Evolutionary conservation across 2,113 vertebrate genomes (phyloP).

Genomic region (Ameiurus melas): DNA sequence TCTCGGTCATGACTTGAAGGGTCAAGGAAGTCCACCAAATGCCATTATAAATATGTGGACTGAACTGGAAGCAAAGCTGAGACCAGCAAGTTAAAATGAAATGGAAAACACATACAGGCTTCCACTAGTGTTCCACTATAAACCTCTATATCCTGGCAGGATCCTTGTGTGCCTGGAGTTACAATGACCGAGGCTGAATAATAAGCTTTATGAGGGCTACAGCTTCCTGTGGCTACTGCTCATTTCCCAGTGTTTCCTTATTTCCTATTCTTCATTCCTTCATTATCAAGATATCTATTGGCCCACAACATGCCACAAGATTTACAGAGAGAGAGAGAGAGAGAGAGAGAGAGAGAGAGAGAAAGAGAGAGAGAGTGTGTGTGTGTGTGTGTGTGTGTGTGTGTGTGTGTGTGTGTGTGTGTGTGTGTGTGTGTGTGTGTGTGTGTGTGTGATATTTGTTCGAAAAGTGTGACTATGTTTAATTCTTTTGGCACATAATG

Average conservation of each 20-base stretch:
- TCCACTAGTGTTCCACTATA: slow-evolving; percentile 35
- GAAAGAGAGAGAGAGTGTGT: neutral
- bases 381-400: slow-evolving; percentile 10
- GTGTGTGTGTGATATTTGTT: neutral
- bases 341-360: no score
- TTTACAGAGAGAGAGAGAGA: neutral
- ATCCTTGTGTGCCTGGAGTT: slow-evolving; percentile 46
- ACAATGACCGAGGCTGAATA: slow-evolving; percentile 60
- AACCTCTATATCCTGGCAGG: slow-evolving; percentile 47
- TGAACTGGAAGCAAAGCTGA: slow-evolving; percentile 23
- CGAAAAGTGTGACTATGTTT: neutral
- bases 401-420: neutral
- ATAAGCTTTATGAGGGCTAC: slow-evolving; percentile 24
- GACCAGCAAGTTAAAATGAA: slow-evolving; percentile 37
- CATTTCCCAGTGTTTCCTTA: slow-evolving; percentile 60
- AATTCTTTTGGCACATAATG: neutral
- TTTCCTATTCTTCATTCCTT: neutral
- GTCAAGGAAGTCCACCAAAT: slow-evolving; percentile 26
- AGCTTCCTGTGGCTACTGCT: slow-evolving; percentile 54
- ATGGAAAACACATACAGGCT: slow-evolving; percentile 49
- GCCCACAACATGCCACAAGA: neutral
- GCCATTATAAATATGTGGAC: slow-evolving; percentile 47
- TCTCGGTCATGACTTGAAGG: slow-evolving; percentile 33
- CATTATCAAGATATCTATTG: neutral
- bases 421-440: slow-evolving; percentile 9